A percentile compares a stretch with the other conserved stretches of the same genome.
These are phyloP conservation scores for Melinaea menophilus DNA, from an alignment of 2,888 invertebrate genomes.

Conservation along the genomic window DNA sequence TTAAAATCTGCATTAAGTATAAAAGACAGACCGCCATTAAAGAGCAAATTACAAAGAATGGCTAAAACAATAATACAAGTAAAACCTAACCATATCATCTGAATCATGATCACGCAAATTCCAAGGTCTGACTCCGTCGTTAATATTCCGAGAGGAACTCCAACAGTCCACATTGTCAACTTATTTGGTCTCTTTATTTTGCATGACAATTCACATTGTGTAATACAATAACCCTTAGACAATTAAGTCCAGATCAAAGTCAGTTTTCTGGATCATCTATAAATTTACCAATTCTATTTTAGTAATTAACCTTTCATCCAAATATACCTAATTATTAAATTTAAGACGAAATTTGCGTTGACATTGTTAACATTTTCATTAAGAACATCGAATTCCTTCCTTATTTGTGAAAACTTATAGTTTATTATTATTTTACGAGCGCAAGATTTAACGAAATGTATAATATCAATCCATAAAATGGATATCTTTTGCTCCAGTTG, in stretches of 20 bases:
- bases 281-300: no score
- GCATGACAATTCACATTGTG: slow-evolving; percentile 64
- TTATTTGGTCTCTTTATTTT: slow-evolving; percentile 63
- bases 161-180: slow-evolving; percentile 50
- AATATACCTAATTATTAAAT: no score
- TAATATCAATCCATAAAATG: no score
- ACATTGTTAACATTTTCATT: no score
- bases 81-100: slow-evolving; percentile 39
- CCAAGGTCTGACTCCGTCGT: slow-evolving; percentile 49
- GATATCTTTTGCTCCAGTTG: no score
- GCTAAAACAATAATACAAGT: slow-evolving; percentile 13
- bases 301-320: no score
- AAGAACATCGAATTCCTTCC: no score
- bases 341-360: no score
- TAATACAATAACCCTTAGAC: slow-evolving; percentile 51
- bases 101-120: slow-evolving; percentile 50
- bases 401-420: no score
- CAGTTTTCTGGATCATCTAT: slow-evolving; percentile 10
- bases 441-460: no score
- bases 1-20: neutral
- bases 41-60: slow-evolving; percentile 6
- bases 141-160: slow-evolving; percentile 54
- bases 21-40: neutral
- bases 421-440: no score
- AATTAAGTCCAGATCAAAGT: slow-evolving; percentile 27